These are phyloP conservation scores for Fringilla coelebs DNA, from an alignment of 2,797 vertebrate species.

Conservation along the genomic window DNA sequence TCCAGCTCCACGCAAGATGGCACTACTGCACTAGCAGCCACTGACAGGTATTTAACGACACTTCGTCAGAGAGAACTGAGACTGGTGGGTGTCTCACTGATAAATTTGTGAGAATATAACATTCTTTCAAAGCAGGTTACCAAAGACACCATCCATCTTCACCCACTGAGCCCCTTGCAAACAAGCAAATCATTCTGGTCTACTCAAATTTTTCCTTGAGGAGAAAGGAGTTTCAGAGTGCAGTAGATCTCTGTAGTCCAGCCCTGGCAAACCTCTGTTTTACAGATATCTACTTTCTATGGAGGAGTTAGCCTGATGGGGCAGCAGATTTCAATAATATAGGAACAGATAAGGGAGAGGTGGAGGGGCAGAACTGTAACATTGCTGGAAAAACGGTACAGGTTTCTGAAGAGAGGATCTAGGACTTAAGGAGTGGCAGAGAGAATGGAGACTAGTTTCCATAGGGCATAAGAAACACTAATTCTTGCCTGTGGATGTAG, in stretches of 20 bases:
- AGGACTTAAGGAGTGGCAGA: neutral
- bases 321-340: neutral
- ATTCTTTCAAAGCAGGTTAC: neutral
- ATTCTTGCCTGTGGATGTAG: neutral
- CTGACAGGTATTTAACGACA: accelerated
- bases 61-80: accelerated
- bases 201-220: neutral
- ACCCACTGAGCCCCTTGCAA: neutral
- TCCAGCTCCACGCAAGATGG: neutral
- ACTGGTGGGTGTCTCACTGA: neutral
- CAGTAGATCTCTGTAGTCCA: neutral
- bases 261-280: neutral
- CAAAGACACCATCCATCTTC: neutral
- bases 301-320: neutral
- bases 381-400: neutral
- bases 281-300: neutral
- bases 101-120: neutral
- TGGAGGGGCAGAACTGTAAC: neutral
- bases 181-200: neutral
- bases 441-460: neutral
- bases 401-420: neutral
- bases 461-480: neutral
- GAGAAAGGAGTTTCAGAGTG: neutral
- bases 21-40: neutral
- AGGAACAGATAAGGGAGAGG: accelerated